Evolutionary conservation across 2,797 vertebrate genomes (phyloP), one percentile per base, ranked within the genome.

Genomic region (Tolypeutes matacus): DNA sequence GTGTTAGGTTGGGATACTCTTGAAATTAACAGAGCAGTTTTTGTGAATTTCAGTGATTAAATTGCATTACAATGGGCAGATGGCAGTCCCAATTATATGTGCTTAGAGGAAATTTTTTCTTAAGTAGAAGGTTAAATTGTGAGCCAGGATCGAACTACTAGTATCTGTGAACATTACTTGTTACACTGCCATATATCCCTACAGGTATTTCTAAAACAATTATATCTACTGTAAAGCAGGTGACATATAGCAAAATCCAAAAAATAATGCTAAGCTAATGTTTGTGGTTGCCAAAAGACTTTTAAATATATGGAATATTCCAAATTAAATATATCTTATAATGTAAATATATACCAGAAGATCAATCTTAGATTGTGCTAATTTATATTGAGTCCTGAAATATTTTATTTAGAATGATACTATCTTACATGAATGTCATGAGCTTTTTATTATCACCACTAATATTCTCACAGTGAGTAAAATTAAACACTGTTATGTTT

Each of bases 11-110:
- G 88, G 39, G 29, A 83, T 36, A 82, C 23, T 88, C 73, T 87
- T 62, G 46, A 85, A 88, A 81, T 77, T 90, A 90, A 81, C 87
- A 13, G 11, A 13, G 82, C 39, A 60, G 2, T 84, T 95, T 89
- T 92, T 94, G 58, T 97, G 56, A 96, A 91, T 94, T 96, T 21
- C 34, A 85, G 0, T 91, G 49, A 90, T 60, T 6, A 84, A 93
- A 90, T 81, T 84, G 21, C 36, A 77, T 87, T 90, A 56, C 29
- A 87, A 46, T 6, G 36, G 76, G 94, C 72, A 96, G 86, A 89
- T 86, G 85, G 65, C 20, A 84, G 14, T 78, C 95, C 27, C 67
- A 90, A 60, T 96, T 87, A 89, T 75, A 53, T 73, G 23, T 89
- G 62, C 87, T 94, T 56, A 72, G 12, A 83, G 25, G 31, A 78